These are phyloP conservation scores for Epinotia demarniana DNA, from an alignment of 2,888 invertebrate genomes.

Conservation along the genomic window DNA sequence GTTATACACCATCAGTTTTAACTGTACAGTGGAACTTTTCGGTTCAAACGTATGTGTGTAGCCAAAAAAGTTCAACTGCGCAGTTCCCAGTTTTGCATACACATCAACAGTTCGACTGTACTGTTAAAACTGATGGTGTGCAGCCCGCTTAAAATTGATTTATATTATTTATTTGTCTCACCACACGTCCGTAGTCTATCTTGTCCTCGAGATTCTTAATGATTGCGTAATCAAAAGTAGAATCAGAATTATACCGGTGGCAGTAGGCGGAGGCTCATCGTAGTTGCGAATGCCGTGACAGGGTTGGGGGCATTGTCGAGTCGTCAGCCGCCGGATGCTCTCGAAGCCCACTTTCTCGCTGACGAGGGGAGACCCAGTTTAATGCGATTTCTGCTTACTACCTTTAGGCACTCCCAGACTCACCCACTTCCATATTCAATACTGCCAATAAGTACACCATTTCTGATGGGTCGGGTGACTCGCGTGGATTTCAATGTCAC, in stretches of 20 bases:
- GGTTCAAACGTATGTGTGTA: too few species aligned
- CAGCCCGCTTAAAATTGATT: too few species aligned
- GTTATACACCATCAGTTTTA: too few species aligned
- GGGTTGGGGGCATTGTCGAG: constrained; percentile 26
- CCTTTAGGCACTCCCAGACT: constrained; percentile 1
- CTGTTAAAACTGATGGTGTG: too few species aligned
- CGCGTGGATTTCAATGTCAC: too few species aligned
- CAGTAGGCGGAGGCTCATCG: not conserved
- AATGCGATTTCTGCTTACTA: constrained; percentile 17
- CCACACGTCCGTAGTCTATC: not conserved
- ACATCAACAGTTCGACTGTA: too few species aligned
- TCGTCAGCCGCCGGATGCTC: constrained; percentile 61
- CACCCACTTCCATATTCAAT: constrained; percentile 10
- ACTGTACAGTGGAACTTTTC: too few species aligned
- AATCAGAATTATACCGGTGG: not conserved
- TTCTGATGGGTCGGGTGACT: too few species aligned
- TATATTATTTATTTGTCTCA: too few species aligned
- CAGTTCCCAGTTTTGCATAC: too few species aligned
- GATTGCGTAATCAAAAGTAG: not conserved
- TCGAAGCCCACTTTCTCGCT: constrained; percentile 69
- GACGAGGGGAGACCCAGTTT: constrained; percentile 51
- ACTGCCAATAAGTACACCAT: not conserved
- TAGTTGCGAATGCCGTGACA: not conserved
- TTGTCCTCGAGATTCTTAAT: not conserved
- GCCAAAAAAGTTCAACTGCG: too few species aligned